These are phyloP conservation scores for Lindbergichthys nudifrons DNA, from an alignment of 2,797 vertebrate genomes.

Conservation along the genomic window DNA sequence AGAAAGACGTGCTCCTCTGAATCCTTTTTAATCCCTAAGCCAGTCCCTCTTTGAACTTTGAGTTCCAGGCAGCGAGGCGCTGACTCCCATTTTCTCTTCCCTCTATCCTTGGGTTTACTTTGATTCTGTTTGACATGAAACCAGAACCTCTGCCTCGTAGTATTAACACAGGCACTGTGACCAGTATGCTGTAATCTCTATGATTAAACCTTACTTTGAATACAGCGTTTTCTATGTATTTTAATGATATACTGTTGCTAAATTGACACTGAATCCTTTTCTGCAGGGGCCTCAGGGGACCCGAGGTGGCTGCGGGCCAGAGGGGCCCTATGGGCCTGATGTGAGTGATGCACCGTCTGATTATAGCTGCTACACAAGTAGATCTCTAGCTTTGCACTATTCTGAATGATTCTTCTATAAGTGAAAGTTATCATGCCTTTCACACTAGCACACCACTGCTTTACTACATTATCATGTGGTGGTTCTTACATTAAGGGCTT, in stretches of 20 bases:
- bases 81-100: slow-evolving; percentile 14
- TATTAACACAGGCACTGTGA: slow-evolving; percentile 10
- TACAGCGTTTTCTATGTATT: slow-evolving; percentile 8
- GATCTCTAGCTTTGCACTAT: neutral
- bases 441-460: neutral
- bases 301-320: slow-evolving; percentile 82
- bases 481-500: neutral
- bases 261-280: slow-evolving; percentile 20
- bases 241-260: slow-evolving; percentile 9
- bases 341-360: slow-evolving; percentile 68
- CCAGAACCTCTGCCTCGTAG: slow-evolving; percentile 21
- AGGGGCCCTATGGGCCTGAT: slow-evolving; percentile 83
- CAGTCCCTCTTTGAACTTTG: slow-evolving; percentile 36
- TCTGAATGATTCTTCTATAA: neutral
- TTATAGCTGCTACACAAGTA: neutral
- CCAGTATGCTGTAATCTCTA: slow-evolving; percentile 20
- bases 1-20: slow-evolving; percentile 9
- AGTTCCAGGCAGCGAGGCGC: slow-evolving; percentile 10
- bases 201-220: slow-evolving; percentile 26
- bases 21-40: slow-evolving; percentile 48
- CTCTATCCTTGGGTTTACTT: slow-evolving; percentile 20
- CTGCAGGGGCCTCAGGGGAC: slow-evolving; percentile 84
- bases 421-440: neutral
- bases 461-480: neutral
- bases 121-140: slow-evolving; percentile 32